Percentiles rank a stretch among this genome's conserved stretches.
These are phyloP conservation scores for Tillus elongatus DNA, from an alignment of 2,888 invertebrate genomes.

Conservation along the genomic window DNA sequence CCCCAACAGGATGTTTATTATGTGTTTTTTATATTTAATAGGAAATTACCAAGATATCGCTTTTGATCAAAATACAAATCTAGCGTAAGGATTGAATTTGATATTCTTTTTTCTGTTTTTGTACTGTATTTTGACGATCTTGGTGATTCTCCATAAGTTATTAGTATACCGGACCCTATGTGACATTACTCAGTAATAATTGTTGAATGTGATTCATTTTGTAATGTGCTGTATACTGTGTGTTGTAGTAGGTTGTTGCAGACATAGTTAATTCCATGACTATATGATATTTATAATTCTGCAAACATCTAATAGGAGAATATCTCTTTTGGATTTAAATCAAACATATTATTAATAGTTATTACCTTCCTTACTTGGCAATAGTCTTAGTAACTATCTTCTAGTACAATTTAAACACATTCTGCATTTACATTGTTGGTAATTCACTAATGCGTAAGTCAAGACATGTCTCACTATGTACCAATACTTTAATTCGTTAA, in stretches of 20 bases:
- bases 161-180: conserved; percentile 27
- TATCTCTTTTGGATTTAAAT: too few relatives aligned
- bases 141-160: neutral
- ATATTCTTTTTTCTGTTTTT: neutral
- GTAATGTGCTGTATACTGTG: conserved; percentile 39
- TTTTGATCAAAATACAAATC: too few relatives aligned
- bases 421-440: too few relatives aligned
- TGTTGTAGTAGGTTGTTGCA: conserved; percentile 35
- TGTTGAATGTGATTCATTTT: conserved; percentile 39
- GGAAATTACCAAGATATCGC: conserved; percentile 3
- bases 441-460: too few relatives aligned
- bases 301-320: too few relatives aligned
- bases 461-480: too few relatives aligned
- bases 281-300: conserved; percentile 23
- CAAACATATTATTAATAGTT: too few relatives aligned
- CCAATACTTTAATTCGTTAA: too few relatives aligned
- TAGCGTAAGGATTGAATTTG: too few relatives aligned
- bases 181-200: conserved; percentile 34
- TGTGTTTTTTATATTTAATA: conserved; percentile 19
- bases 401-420: too few relatives aligned
- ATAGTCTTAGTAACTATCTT: too few relatives aligned
- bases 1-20: conserved; percentile 29
- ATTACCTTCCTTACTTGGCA: too few relatives aligned
- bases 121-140: neutral
- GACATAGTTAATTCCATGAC: conserved; percentile 23